Evolutionary conservation across 1,140 invertebrate genomes (phyloP).

Genomic region (Aethina tumida): DNA sequence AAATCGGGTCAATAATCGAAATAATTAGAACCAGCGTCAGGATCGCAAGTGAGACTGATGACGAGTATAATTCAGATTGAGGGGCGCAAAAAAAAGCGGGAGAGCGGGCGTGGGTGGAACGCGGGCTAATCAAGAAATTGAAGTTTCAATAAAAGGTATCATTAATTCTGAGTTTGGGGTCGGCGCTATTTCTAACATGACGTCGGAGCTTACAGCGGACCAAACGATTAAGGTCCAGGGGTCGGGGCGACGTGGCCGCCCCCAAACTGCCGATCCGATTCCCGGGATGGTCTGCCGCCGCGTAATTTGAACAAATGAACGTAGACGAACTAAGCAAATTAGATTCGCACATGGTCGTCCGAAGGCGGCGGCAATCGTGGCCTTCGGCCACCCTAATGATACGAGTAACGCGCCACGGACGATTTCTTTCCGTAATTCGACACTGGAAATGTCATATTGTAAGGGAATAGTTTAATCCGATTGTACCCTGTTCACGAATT

Average conservation of each 20-base stretch:
- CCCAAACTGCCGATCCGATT: slow-evolving; percentile 1
- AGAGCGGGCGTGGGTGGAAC: neutral
- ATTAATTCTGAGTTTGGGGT: slow-evolving; percentile 41
- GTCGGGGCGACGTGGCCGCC: neutral
- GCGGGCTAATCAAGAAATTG: slow-evolving; percentile 41
- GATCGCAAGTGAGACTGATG: slow-evolving; percentile 27
- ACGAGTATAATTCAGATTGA: slow-evolving; percentile 28
- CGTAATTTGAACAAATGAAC: slow-evolving; percentile 41
- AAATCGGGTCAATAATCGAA: too few species aligned
- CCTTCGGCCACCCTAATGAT: slow-evolving; percentile 10
- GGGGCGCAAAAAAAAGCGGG: slow-evolving; percentile 18
- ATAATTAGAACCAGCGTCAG: too few species aligned
- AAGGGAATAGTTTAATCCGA: too few species aligned
- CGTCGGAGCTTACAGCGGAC: too few species aligned
- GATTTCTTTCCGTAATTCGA: slow-evolving; percentile 13
- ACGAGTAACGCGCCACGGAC: slow-evolving; percentile 10
- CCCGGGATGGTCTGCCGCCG: slow-evolving; percentile 15
- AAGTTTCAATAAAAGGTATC: slow-evolving; percentile 43
- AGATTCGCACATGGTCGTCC: slow-evolving; percentile 35
- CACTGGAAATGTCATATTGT: too few species aligned
- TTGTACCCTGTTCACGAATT: too few species aligned
- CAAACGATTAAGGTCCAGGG: slow-evolving; percentile 10
- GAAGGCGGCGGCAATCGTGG: slow-evolving; percentile 4
- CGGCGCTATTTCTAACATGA: slow-evolving; percentile 25
- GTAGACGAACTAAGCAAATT: slow-evolving; percentile 37